Conservation (phyloP, 2,888 invertebrate genomes). For the Anthrax anthrax region DNA sequence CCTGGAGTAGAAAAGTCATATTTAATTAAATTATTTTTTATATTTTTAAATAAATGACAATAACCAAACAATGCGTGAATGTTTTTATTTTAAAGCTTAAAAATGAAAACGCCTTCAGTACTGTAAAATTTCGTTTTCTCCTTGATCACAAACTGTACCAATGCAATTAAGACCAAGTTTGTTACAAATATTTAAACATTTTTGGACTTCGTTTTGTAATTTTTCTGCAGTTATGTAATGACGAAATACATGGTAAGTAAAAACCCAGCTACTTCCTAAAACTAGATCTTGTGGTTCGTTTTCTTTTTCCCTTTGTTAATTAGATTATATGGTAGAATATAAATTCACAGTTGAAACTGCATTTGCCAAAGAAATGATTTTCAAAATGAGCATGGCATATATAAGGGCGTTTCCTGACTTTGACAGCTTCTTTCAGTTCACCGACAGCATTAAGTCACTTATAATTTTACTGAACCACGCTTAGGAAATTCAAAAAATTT, state of each 20-base stretch:
- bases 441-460: no score
- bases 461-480: no score
- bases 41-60: constrained; percentile 3
- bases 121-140: background rate
- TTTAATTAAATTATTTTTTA: background rate
- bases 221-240: background rate
- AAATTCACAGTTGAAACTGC: no score
- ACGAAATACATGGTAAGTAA: background rate
- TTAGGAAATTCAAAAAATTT: no score
- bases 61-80: constrained; percentile 3
- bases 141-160: background rate
- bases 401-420: no score
- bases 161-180: background rate
- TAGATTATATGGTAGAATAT: no score
- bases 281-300: no score
- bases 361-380: no score
- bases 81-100: background rate
- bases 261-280: background rate
- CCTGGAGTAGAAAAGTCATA: background rate
- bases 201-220: background rate
- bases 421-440: no score
- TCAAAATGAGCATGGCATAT: no score
- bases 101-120: background rate
- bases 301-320: no score
- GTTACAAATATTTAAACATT: background rate